These are phyloP conservation scores for Muricea muricata DNA, from an alignment of 92 coral and sea anemone genomes.

Conservation along the genomic window DNA sequence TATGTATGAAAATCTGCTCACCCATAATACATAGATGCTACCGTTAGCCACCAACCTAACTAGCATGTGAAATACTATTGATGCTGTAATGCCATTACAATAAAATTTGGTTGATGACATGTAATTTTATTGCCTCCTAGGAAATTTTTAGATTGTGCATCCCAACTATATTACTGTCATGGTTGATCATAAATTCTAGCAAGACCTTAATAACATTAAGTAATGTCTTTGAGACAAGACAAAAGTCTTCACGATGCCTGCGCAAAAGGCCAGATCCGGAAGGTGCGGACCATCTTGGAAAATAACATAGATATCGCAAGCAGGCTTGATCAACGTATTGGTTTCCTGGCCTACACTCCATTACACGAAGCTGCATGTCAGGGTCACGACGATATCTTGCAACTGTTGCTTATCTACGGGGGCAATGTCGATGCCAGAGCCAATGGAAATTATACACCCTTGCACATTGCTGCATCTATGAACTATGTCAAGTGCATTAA, in stretches of 20 bases:
- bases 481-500: slow-evolving; percentile 80
- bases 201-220: background rate
- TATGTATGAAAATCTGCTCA: too few relatives aligned
- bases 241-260: slow-evolving; percentile 75
- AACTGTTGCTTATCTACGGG: slow-evolving; percentile 81
- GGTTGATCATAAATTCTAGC: too few relatives aligned
- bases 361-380: slow-evolving; percentile 77
- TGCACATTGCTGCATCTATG: slow-evolving; percentile 95
- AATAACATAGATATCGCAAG: slow-evolving; percentile 60
- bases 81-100: too few relatives aligned
- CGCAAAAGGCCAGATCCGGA: slow-evolving; percentile 71
- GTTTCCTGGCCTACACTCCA: slow-evolving; percentile 94
- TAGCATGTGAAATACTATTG: too few relatives aligned
- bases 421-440: slow-evolving; percentile 91
- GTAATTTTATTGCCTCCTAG: too few relatives aligned
- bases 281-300: slow-evolving; percentile 65
- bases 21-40: too few relatives aligned
- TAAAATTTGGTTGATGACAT: too few relatives aligned
- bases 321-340: slow-evolving; percentile 80
- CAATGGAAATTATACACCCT: slow-evolving; percentile 90
- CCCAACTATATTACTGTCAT: too few relatives aligned
- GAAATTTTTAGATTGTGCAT: too few relatives aligned
- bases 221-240: background rate
- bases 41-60: too few relatives aligned
- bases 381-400: slow-evolving; percentile 78